phyloP scores from a whole-genome alignment of 2,888 invertebrate genomes.

The Thymelicus lineola region DNA sequence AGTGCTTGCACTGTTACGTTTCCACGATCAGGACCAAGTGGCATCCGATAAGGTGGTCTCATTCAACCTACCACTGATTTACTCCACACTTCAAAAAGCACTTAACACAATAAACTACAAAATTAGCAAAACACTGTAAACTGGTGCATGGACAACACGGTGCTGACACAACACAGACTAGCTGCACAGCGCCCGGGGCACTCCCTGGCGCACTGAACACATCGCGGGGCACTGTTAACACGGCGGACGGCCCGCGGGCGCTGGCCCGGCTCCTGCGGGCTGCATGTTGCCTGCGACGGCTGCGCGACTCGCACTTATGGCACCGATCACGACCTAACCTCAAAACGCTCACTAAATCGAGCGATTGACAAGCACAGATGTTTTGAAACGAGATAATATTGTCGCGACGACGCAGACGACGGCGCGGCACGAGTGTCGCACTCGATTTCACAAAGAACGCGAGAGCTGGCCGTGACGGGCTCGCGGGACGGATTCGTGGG shows the following conservation, averaged over 20 bases:
- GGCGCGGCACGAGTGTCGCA: slow-evolving; percentile 60
- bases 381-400: slow-evolving; percentile 64
- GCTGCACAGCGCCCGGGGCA: slow-evolving; percentile 42
- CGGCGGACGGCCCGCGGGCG: slow-evolving; percentile 41
- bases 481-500: slow-evolving; percentile 72
- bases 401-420: slow-evolving; percentile 73
- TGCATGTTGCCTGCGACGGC: slow-evolving; percentile 42
- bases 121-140: slow-evolving; percentile 51
- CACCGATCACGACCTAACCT: slow-evolving; percentile 77
- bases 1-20: slow-evolving; percentile 16
- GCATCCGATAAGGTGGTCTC: slow-evolving; percentile 46
- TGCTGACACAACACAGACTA: slow-evolving; percentile 36
- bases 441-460: slow-evolving; percentile 68
- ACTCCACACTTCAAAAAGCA: slow-evolving; percentile 46
- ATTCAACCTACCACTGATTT: slow-evolving; percentile 24
- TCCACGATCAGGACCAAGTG: slow-evolving; percentile 35
- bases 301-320: slow-evolving; percentile 51
- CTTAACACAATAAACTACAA: slow-evolving; percentile 52
- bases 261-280: slow-evolving; percentile 30
- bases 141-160: slow-evolving; percentile 46
- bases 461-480: slow-evolving; percentile 61
- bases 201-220: slow-evolving; percentile 55
- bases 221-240: slow-evolving; percentile 56
- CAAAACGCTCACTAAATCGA: slow-evolving; percentile 72
- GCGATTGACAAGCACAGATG: slow-evolving; percentile 75